Evolutionary conservation across 2,888 invertebrate species (phyloP), one percentile per base, ranked within the genome.

Genomic region (Oeneis ivallda): DNA sequence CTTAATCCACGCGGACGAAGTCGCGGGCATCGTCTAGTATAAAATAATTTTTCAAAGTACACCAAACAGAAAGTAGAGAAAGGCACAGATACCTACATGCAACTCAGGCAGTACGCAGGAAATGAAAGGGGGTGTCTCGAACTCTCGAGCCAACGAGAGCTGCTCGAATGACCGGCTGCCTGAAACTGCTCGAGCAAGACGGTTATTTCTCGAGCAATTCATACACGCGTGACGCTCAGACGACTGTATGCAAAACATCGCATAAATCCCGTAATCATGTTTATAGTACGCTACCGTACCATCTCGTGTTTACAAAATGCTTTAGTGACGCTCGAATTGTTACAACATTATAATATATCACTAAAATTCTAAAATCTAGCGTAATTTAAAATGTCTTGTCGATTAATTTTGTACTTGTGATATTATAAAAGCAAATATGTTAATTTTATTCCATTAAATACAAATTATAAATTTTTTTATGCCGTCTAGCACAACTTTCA

Each of bases 211-310:
- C 65, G 62, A 65, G 56, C 70, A 67, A 41, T 59, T 53, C 68
- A 62, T 57, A 54, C 65, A 67, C 58, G 61, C 68, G 67, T 71
- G 65, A 67, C 69, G 65, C 54, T 45, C 53, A 47, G 65, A 66
- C 68, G 65, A 63, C 65, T 67, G 72, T 71, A 74, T 72, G 73
- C 70, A 72, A 75, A 74, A 64, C 70, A 62, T 60, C 61, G 74
- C 71, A 75, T 73, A 74, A 74, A 76, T 74, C 73, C 69, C 64
- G 58, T 57, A 57, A 66, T 50, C 47, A 59, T 62, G 59, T 70
- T 68, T 69, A 68, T 59, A 59, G 50, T 62, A 60, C 67, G 62
- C 60, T 13, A 13, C 13, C 26, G 5, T 6, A 13, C 26, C 13
- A 13, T 9, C 26, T 50, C 19, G 6, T 10, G 26, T 11, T 5